A percentile compares a stretch with the other conserved stretches of the same genome.
Evolutionary conservation across 2,797 vertebrate species (phyloP).

Genomic region (Acomys russatus): DNA sequence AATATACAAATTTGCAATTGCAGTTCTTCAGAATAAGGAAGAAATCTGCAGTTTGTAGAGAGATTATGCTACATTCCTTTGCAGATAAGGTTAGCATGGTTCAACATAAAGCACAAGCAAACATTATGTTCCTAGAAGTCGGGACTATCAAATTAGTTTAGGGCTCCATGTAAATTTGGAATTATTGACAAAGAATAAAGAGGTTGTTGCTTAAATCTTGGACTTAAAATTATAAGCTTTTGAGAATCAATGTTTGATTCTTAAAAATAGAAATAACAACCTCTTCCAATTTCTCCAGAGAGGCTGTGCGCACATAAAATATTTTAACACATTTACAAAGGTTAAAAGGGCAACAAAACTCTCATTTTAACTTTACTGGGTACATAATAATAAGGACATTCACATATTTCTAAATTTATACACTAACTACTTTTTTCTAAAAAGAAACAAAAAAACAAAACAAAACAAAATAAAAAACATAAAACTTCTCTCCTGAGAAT

Average conservation of each 20-base stretch:
- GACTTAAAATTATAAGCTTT: conserved; percentile 62
- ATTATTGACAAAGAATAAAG: conserved; percentile 66
- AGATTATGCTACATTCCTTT: conserved; percentile 67
- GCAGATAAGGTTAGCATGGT: conserved; percentile 38
- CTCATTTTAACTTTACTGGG: conserved; percentile 39
- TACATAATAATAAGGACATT: conserved; percentile 41
- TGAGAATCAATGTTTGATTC: conserved; percentile 66
- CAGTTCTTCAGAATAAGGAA: conserved; percentile 52
- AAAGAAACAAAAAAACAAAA: background rate
- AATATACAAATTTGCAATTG: conserved; percentile 41
- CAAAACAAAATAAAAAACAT: background rate
- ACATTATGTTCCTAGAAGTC: conserved; percentile 46
- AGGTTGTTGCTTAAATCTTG: background rate
- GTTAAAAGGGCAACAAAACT: conserved; percentile 41
- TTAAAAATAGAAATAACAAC: conserved; percentile 47
- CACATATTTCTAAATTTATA: conserved; percentile 20
- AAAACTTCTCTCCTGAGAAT: background rate
- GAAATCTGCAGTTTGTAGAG: conserved; percentile 69
- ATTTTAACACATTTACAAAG: conserved; percentile 49
- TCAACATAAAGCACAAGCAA: conserved; percentile 72
- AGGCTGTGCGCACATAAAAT: conserved; percentile 10
- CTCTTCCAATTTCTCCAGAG: conserved; percentile 47
- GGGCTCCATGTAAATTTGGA: conserved; percentile 62
- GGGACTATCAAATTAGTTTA: conserved; percentile 71
- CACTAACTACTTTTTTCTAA: background rate